Conservation (phyloP, 2,888 invertebrate species). For the Ernsta delagoae region DNA sequence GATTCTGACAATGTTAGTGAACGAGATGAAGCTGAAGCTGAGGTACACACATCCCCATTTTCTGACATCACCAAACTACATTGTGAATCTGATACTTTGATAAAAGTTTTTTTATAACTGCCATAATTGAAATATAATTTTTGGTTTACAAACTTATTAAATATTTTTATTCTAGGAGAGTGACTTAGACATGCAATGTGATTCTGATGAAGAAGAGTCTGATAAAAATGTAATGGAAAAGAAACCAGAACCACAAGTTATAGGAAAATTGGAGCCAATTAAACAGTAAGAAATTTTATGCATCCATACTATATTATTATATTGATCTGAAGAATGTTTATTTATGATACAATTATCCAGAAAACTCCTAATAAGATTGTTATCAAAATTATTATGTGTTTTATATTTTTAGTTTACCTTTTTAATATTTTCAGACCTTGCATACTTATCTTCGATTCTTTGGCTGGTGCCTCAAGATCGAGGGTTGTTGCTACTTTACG, state of each 20-base stretch:
- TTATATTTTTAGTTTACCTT: too few relatives aligned
- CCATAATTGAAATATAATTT: too few relatives aligned
- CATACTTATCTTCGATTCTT: constrained; percentile 97
- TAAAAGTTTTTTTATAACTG: too few relatives aligned
- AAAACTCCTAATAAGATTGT: too few relatives aligned
- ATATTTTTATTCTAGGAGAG: constrained; percentile 65
- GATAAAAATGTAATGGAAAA: constrained; percentile 66
- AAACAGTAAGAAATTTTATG: constrained; percentile 83
- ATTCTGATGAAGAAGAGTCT: constrained; percentile 75
- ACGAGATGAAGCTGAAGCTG: constrained; percentile 92
- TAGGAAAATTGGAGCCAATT: constrained; percentile 80
- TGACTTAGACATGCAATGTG: constrained; percentile 82
- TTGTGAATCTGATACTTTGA: too few relatives aligned
- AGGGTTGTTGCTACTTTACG: constrained; percentile 95
- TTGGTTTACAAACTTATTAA: too few relatives aligned
- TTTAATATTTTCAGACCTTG: constrained; percentile 89
- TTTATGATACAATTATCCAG: too few relatives aligned
- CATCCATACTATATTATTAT: too few relatives aligned
- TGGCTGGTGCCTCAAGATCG: constrained; percentile 92
- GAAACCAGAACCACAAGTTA: constrained; percentile 61
- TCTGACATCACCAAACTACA: too few relatives aligned
- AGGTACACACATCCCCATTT: constrained; percentile 61
- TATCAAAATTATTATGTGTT: too few relatives aligned
- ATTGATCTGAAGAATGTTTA: too few relatives aligned
- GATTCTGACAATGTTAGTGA: constrained; percentile 90